Conservation (phyloP, 2,888 invertebrate species). For the Graphium colonna region DNA sequence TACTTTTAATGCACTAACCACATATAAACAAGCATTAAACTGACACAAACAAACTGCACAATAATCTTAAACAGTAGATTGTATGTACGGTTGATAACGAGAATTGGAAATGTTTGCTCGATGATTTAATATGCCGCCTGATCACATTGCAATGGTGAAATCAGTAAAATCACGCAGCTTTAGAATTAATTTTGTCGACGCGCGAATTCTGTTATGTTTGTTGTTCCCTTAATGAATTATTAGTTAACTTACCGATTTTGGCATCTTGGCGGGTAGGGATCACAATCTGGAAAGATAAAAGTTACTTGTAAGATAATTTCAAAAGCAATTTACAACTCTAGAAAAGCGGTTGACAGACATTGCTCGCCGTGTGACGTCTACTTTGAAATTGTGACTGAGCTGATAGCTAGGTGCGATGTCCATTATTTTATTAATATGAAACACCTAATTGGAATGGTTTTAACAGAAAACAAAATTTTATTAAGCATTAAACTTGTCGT, state of each 20-base stretch:
- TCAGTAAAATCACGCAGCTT: slow-evolving; percentile 53
- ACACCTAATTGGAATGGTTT: slow-evolving; percentile 38
- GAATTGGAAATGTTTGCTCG: slow-evolving; percentile 37
- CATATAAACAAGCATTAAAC: slow-evolving; percentile 13
- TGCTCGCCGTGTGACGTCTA: slow-evolving; percentile 47
- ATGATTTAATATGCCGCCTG: slow-evolving; percentile 47
- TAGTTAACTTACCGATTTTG: slow-evolving; percentile 81
- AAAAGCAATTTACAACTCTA: slow-evolving; percentile 43
- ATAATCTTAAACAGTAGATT: slow-evolving; percentile 16
- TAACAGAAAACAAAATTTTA: slow-evolving; percentile 41
- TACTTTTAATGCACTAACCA: slow-evolving; percentile 38
- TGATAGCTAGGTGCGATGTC: slow-evolving; percentile 28
- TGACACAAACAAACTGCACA: slow-evolving; percentile 10
- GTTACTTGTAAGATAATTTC: slow-evolving; percentile 42
- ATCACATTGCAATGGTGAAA: slow-evolving; percentile 68
- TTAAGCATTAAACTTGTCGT: slow-evolving; percentile 53
- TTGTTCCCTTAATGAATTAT: slow-evolving; percentile 23
- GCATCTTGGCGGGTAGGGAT: slow-evolving; percentile 80
- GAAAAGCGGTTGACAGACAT: slow-evolving; percentile 43
- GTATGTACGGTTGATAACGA: slow-evolving; percentile 24
- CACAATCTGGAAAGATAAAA: slow-evolving; percentile 71
- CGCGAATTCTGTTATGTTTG: slow-evolving; percentile 26
- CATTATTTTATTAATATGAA: slow-evolving; percentile 30
- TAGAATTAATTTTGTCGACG: slow-evolving; percentile 31
- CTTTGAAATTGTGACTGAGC: slow-evolving; percentile 45